phyloP scores from a whole-genome alignment of 2,888 invertebrate genomes.

The Bursaphelenchus okinawaensis region DNA sequence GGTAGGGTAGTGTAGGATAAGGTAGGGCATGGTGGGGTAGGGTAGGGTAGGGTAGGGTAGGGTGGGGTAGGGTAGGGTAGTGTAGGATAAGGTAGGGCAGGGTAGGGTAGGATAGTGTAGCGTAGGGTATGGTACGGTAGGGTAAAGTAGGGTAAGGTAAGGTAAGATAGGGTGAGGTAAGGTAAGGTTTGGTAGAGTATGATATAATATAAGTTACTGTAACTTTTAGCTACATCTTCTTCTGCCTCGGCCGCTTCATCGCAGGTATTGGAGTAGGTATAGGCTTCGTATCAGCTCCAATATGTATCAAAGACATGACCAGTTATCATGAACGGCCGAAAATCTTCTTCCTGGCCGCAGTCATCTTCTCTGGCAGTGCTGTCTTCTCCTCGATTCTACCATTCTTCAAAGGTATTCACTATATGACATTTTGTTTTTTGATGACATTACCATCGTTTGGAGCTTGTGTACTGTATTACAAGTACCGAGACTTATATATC shows the following conservation, averaged over 20 bases:
- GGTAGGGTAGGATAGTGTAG: too few relatives aligned
- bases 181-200: too few relatives aligned
- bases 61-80: too few relatives aligned
- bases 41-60: too few relatives aligned
- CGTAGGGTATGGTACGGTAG: too few relatives aligned
- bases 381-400: constrained; percentile 14
- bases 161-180: too few relatives aligned
- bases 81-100: too few relatives aligned
- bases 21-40: too few relatives aligned
- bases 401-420: background rate
- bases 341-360: constrained; percentile 15
- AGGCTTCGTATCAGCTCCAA: constrained; percentile 18
- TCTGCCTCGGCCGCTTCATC: constrained; percentile 19
- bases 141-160: too few relatives aligned
- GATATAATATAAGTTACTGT: too few relatives aligned
- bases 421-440: constrained; percentile 4
- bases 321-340: constrained; percentile 12
- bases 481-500: background rate
- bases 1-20: too few relatives aligned
- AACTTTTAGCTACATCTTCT: constrained; percentile 13
- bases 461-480: constrained; percentile 3
- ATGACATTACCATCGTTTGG: constrained; percentile 4
- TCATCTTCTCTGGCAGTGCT: constrained; percentile 14
- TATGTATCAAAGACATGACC: constrained; percentile 18
- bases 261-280: constrained; percentile 20